Conservation (phyloP, 2,888 invertebrate genomes). For the Meta bourneti region DNA sequence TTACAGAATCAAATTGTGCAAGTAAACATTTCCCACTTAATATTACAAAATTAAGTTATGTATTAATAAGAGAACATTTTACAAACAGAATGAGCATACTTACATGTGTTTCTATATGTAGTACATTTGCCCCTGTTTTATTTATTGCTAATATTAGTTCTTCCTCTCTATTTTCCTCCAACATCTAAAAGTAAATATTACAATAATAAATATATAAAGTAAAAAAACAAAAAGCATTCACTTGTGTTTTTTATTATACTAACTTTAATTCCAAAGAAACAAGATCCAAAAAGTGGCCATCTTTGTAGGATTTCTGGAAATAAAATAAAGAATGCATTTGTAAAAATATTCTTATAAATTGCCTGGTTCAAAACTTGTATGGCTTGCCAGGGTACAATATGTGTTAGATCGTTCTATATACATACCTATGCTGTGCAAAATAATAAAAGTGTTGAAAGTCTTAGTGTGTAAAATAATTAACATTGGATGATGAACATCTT, state of each 20-base stretch:
- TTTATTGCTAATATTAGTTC: slow-evolving; percentile 96
- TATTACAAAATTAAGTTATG: no score
- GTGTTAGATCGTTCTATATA: no score
- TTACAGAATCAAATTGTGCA: no score
- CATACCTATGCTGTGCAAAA: no score
- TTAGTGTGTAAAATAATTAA: no score
- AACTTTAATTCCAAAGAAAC: slow-evolving; percentile 94
- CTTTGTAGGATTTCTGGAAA: slow-evolving; percentile 90
- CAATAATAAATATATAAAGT: background rate
- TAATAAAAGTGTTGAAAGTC: no score
- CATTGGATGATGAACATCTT: no score
- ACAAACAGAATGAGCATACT: slow-evolving; percentile 79
- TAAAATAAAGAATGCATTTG: background rate
- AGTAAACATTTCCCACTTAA: no score
- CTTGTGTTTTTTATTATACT: slow-evolving; percentile 76
- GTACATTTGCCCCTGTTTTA: slow-evolving; percentile 94
- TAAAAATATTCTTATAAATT: no score
- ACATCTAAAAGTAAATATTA: slow-evolving; percentile 69
- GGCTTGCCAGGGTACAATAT: no score
- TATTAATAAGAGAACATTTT: no score
- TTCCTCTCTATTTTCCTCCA: slow-evolving; percentile 84
- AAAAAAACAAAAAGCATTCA: background rate
- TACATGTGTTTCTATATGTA: slow-evolving; percentile 93
- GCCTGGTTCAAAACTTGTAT: no score
- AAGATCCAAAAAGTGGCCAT: slow-evolving; percentile 98